phyloP scores from a whole-genome alignment of 2,797 vertebrate species.

The Gymnopithys bicolor region DNA sequence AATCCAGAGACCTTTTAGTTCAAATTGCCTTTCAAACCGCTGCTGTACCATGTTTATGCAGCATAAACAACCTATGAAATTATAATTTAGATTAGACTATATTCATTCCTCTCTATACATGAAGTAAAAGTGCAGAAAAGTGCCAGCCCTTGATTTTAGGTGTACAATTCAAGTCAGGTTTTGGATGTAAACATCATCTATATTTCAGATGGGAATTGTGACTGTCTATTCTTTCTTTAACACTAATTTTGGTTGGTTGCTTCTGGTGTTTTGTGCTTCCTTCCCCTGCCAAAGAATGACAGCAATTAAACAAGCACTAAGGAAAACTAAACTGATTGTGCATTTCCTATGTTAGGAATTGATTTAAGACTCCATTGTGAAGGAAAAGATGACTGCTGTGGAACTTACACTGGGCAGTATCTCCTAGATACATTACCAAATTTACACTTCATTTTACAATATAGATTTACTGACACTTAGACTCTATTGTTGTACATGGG shows the following conservation, averaged over 20 bases:
- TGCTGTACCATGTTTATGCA: slow-evolving; percentile 19
- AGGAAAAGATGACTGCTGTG: not conserved
- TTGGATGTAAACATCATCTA: not conserved
- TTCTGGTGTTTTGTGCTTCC: not conserved
- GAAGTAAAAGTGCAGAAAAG: not conserved
- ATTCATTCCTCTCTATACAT: slow-evolving; percentile 41
- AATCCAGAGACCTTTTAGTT: slow-evolving; percentile 45
- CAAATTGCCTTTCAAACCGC: slow-evolving; percentile 38
- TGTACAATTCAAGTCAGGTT: slow-evolving; percentile 48
- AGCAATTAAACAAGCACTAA: not conserved
- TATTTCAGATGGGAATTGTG: not conserved
- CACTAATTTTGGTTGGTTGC: not conserved
- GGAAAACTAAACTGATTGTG: not conserved
- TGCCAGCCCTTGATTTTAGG: slow-evolving; percentile 22
- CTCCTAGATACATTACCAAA: not conserved
- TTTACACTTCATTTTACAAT: not conserved
- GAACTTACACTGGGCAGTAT: rapidly evolving
- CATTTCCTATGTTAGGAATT: not conserved
- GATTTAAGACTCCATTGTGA: not conserved
- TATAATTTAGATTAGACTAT: slow-evolving; percentile 51
- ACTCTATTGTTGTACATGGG: not conserved
- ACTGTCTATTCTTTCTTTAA: not conserved
- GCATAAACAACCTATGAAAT: slow-evolving; percentile 40
- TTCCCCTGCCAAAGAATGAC: not conserved
- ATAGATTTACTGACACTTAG: not conserved